phyloP scores from a whole-genome alignment of 2,888 invertebrate genomes.

The Callyntrura sp. region DNA sequence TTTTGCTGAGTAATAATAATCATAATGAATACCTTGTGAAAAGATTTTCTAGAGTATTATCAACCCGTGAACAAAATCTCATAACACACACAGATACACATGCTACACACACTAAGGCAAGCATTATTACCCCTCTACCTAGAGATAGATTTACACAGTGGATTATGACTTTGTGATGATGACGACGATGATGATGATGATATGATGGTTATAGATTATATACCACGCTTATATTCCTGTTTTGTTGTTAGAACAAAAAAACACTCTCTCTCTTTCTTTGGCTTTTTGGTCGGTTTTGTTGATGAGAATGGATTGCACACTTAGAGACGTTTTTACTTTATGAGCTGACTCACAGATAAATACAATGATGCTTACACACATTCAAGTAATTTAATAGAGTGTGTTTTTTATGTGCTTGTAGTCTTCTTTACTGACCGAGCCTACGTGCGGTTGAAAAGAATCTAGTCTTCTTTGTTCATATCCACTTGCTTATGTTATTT shows the following conservation, averaged over 20 bases:
- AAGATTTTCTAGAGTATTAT: slow-evolving; percentile 51
- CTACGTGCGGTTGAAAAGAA: not conserved
- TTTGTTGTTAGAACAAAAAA: slow-evolving; percentile 32
- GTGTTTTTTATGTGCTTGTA: too few species aligned
- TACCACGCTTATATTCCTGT: not conserved
- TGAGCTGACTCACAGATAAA: not conserved
- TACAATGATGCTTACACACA: not conserved
- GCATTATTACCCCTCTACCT: too few species aligned
- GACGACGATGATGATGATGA: not conserved
- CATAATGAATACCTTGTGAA: slow-evolving; percentile 67
- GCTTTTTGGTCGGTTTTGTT: not conserved
- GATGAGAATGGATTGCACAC: not conserved
- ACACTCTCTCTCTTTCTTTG: not conserved
- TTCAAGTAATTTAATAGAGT: slow-evolving; percentile 7
- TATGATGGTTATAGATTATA: slow-evolving; percentile 2
- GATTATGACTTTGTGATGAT: not conserved
- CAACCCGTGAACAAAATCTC: slow-evolving; percentile 44
- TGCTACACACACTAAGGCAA: too few species aligned
- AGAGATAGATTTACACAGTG: not conserved
- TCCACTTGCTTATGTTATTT: slow-evolving; percentile 19
- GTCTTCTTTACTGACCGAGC: not conserved
- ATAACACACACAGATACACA: slow-evolving; percentile 31
- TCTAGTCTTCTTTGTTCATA: slow-evolving; percentile 19
- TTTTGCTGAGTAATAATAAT: slow-evolving; percentile 73
- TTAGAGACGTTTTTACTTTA: not conserved